Evolutionary conservation across 2,797 vertebrate genomes (phyloP).

Genomic region (Cynopterus sphinx): DNA sequence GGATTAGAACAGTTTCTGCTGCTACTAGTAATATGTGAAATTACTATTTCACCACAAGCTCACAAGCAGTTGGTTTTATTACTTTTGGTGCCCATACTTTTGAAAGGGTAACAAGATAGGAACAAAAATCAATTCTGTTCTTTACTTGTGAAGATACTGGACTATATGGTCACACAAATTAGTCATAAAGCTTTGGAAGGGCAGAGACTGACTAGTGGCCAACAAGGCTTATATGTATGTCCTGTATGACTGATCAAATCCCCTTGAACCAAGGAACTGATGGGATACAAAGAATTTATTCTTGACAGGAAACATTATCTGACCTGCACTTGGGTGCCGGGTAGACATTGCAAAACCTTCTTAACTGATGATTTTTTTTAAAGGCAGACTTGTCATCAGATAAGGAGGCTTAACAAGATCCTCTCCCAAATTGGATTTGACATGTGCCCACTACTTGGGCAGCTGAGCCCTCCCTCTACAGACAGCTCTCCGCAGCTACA

Average conservation of each 20-base stretch:
- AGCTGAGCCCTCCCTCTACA: slow-evolving; percentile 55
- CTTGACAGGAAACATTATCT: slow-evolving; percentile 53
- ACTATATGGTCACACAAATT: background rate
- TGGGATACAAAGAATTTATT: slow-evolving; percentile 42
- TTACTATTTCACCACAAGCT: background rate
- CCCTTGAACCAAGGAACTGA: slow-evolving; percentile 48
- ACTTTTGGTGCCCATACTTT: background rate
- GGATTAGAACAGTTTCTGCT: background rate
- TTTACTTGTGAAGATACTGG: background rate
- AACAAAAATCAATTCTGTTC: background rate
- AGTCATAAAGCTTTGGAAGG: slow-evolving; percentile 48
- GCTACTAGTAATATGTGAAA: background rate
- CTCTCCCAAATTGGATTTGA: slow-evolving; percentile 73
- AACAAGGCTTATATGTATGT: background rate
- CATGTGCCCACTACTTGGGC: slow-evolving; percentile 59
- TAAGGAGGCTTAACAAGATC: slow-evolving; percentile 76
- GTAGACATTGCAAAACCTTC: slow-evolving; percentile 51
- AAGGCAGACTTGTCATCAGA: slow-evolving; percentile 70
- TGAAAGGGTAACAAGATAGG: background rate
- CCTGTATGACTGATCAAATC: slow-evolving; percentile 56
- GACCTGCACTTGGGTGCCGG: slow-evolving; percentile 33
- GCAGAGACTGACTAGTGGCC: slow-evolving; percentile 13
- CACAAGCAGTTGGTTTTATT: background rate
- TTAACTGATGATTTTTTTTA: slow-evolving; percentile 33
- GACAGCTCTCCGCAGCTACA: slow-evolving; percentile 31